Evolutionary conservation across 2,888 invertebrate genomes (phyloP).

Genomic region (Heteromurus nitidus): DNA sequence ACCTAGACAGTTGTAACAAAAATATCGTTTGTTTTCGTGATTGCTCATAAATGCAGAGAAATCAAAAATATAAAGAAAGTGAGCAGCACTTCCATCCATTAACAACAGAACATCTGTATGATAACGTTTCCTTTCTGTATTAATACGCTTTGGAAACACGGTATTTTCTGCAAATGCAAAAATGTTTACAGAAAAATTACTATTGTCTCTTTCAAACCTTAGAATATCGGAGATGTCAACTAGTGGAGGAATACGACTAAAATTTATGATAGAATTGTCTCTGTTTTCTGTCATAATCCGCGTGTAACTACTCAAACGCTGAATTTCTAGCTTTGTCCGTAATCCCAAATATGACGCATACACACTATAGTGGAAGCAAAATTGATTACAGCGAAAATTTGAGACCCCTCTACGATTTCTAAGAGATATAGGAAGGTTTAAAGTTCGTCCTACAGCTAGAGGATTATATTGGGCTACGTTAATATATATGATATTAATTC

Average conservation of each 20-base stretch:
- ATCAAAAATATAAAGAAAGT: conserved; percentile 21
- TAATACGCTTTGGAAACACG: conserved; percentile 9
- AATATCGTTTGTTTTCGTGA: neutral
- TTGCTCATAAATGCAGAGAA: conserved; percentile 20
- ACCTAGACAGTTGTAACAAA: conserved; percentile 21
- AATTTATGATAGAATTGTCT: conserved; percentile 23
- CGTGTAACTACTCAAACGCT: conserved; percentile 5
- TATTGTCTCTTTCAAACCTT: conserved; percentile 25
- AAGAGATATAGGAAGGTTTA: neutral
- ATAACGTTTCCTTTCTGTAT: conserved; percentile 8
- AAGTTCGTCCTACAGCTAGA: neutral
- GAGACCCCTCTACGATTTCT: conserved; percentile 1
- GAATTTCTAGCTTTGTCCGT: neutral
- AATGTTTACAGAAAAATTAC: conserved; percentile 10
- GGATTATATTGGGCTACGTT: neutral
- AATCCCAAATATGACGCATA: conserved; percentile 21
- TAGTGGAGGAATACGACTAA: neutral
- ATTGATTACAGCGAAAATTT: conserved; percentile 3
- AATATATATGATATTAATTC: neutral
- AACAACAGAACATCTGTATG: neutral
- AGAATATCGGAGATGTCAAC: neutral
- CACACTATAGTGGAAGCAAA: conserved; percentile 15
- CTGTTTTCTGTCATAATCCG: conserved; percentile 10
- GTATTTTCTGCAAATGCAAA: conserved; percentile 2
- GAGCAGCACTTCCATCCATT: neutral